Conservation (phyloP, 2,113 vertebrate species). For the Charadrius vociferus region DNA sequence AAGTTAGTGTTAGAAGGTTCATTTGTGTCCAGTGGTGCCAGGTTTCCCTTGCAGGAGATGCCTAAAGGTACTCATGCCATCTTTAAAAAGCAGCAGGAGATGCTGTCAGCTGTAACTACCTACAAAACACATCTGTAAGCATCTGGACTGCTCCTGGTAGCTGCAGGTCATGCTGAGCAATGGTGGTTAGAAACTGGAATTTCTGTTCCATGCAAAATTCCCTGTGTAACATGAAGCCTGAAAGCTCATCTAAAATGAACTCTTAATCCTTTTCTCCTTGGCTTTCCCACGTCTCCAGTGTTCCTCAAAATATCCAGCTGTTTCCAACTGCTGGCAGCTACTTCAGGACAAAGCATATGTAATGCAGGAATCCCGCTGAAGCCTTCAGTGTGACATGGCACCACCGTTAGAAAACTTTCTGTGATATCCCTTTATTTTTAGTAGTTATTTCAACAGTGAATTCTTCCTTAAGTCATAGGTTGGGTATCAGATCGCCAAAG, state of each 20-base stretch:
- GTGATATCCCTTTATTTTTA: background rate
- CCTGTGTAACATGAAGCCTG: background rate
- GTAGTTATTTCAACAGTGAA: background rate
- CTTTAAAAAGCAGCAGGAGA: background rate
- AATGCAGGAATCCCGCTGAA: background rate
- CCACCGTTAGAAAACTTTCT: background rate
- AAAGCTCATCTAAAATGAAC: background rate
- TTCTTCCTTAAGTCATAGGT: background rate
- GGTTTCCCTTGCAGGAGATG: background rate
- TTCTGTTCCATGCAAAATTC: background rate
- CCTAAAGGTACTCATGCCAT: background rate
- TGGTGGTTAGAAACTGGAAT: background rate
- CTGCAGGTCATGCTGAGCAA: background rate
- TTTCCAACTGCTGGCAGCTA: background rate
- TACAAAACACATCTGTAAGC: background rate
- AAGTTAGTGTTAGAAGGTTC: background rate
- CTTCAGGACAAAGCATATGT: background rate
- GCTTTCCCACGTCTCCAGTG: background rate
- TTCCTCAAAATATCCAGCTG: background rate
- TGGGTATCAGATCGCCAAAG: background rate
- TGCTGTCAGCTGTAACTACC: background rate
- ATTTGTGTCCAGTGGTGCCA: background rate
- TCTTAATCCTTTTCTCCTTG: background rate
- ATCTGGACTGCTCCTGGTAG: background rate
- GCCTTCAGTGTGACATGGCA: background rate